phyloP scores from a whole-genome alignment of 2,888 invertebrate genomes.

The Cyrtodaria siliqua region DNA sequence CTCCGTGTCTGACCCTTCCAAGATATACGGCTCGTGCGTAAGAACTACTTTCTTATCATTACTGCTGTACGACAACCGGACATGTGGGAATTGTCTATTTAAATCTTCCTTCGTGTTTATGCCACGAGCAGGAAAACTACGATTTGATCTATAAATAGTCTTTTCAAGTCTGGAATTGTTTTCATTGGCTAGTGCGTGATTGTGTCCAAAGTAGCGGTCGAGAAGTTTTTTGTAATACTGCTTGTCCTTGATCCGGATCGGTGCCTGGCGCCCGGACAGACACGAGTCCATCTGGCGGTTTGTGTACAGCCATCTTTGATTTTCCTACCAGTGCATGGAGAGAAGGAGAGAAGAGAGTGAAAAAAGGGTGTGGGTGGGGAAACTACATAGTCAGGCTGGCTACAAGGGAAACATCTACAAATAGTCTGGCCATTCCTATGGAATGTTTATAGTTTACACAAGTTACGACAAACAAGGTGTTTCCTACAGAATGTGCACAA shows the following conservation, averaged over 20 bases:
- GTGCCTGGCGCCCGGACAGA: constrained; percentile 70
- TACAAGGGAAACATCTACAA: too few relatives aligned
- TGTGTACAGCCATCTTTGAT: constrained; percentile 76
- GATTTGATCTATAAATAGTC: constrained; percentile 56
- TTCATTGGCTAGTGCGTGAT: constrained; percentile 79
- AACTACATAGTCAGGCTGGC: too few relatives aligned
- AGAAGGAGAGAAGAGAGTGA: constrained; percentile 24
- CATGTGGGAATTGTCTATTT: constrained; percentile 73
- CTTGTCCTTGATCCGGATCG: constrained; percentile 78
- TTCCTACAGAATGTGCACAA: too few relatives aligned
- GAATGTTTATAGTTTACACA: too few relatives aligned
- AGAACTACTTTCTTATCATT: constrained; percentile 70
- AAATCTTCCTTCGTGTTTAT: constrained; percentile 66
- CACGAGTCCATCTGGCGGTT: constrained; percentile 71
- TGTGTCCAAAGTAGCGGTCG: constrained; percentile 81
- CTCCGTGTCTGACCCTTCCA: constrained; percentile 69
- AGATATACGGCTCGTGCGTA: constrained; percentile 66
- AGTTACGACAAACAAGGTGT: too few relatives aligned
- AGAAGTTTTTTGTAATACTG: constrained; percentile 81
- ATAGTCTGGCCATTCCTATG: too few relatives aligned
- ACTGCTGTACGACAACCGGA: constrained; percentile 72
- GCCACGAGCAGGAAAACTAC: constrained; percentile 59
- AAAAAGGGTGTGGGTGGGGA: background rate
- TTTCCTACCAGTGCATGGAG: constrained; percentile 69
- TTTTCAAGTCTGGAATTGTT: constrained; percentile 60